Evolutionary conservation across 2,113 vertebrate genomes (phyloP).

Genomic region (Ophthalmotilapia sp.): DNA sequence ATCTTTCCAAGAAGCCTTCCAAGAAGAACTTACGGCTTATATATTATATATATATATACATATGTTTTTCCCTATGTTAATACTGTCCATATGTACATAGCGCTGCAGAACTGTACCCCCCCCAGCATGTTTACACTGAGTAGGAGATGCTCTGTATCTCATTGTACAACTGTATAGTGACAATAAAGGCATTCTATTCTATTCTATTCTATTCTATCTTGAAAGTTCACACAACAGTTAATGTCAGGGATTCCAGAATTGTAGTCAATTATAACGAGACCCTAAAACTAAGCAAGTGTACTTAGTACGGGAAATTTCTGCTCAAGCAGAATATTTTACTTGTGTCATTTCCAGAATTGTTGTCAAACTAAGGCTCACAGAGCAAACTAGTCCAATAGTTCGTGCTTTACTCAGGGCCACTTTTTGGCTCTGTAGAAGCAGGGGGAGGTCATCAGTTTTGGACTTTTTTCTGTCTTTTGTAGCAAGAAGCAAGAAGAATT

Average conservation of each 20-base stretch:
- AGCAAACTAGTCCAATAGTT: background rate
- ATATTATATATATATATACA: no score
- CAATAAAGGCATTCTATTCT: no score
- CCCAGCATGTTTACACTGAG: no score
- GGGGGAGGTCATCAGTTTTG: background rate
- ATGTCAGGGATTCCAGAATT: background rate
- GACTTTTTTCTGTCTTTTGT: background rate
- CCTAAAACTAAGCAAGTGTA: background rate
- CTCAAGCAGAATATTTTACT: background rate
- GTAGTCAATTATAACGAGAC: background rate
- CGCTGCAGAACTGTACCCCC: no score
- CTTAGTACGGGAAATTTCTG: background rate
- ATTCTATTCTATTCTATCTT: background rate
- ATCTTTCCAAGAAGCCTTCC: no score
- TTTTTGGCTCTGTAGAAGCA: background rate
- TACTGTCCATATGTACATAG: no score
- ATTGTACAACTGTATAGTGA: no score
- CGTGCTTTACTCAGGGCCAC: background rate
- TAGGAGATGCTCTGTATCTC: no score
- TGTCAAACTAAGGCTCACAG: background rate
- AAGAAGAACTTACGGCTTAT: no score
- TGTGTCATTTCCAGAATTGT: background rate
- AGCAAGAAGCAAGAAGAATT: background rate
- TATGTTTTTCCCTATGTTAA: no score
- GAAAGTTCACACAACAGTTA: background rate